Percentiles rank a stretch among this genome's conserved stretches.
phyloP scores from a whole-genome alignment of 2,113 vertebrate genomes.

The Struthidea cinerea region DNA sequence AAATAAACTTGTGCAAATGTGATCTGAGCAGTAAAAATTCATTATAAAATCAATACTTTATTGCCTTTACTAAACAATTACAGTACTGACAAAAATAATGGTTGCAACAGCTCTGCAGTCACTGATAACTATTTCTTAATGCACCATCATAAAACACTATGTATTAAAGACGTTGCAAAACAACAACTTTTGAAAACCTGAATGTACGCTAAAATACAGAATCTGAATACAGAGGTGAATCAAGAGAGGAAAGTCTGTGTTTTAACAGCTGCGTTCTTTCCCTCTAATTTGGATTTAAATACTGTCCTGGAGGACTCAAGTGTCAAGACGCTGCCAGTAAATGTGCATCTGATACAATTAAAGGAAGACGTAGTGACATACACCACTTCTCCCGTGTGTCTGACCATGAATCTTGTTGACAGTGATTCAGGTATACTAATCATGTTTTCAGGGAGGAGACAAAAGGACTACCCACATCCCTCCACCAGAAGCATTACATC shows the following conservation, averaged over 20 bases:
- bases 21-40: constrained; percentile 13
- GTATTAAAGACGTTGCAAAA: not conserved
- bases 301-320: not conserved
- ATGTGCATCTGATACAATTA: not conserved
- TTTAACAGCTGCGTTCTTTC: not conserved
- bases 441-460: not conserved
- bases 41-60: not conserved
- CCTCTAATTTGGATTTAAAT: not conserved
- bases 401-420: not conserved
- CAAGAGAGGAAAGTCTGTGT: not conserved
- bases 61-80: not conserved
- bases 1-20: not conserved
- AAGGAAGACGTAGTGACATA: not conserved
- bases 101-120: not conserved
- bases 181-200: not conserved
- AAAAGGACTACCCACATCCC: not conserved
- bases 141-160: not conserved
- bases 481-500: not conserved
- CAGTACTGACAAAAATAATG: not conserved
- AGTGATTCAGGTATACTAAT: not conserved
- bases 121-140: not conserved
- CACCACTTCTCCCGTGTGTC: not conserved
- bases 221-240: not conserved
- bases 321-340: not conserved
- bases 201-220: not conserved